These are phyloP conservation scores for Lagopus muta DNA, from an alignment of 2,113 vertebrate genomes.

Conservation along the genomic window DNA sequence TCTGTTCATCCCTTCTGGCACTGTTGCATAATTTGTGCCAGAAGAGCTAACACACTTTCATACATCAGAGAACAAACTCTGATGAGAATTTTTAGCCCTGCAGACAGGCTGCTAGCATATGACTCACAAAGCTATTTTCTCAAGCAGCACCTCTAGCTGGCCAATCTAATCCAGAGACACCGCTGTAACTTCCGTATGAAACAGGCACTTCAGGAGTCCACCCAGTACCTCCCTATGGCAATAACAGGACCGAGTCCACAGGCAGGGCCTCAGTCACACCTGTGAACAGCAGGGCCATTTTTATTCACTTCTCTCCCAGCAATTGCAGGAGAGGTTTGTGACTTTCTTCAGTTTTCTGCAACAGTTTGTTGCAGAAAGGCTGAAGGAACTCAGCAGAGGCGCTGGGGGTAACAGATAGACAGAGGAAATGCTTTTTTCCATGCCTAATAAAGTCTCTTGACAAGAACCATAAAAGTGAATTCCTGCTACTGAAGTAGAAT, in stretches of 20 bases:
- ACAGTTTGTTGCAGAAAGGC: not conserved
- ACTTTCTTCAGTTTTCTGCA: not conserved
- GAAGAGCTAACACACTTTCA: slow-evolving; percentile 29
- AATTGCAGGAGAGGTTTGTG: not conserved
- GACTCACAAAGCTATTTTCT: slow-evolving; percentile 52
- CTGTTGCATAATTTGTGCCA: not conserved
- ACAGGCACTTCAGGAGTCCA: not conserved
- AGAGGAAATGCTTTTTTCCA: not conserved
- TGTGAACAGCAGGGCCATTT: not conserved
- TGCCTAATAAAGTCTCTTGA: not conserved
- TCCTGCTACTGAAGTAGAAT: not conserved
- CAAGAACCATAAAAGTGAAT: not conserved
- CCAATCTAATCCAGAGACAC: not conserved
- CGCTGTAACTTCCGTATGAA: not conserved
- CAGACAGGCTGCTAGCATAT: slow-evolving; percentile 22
- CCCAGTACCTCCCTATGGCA: not conserved
- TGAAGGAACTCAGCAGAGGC: not conserved
- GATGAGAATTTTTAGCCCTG: slow-evolving; percentile 40
- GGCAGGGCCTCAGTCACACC: not conserved
- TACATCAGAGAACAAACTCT: slow-evolving; percentile 1
- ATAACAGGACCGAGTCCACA: not conserved
- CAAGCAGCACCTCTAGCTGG: not conserved
- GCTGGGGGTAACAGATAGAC: not conserved
- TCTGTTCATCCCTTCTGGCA: slow-evolving; percentile 29
- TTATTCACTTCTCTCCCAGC: not conserved